A percentile compares a stretch with the other conserved stretches of the same genome.
Evolutionary conservation across 1,140 invertebrate species (phyloP).

Genomic region (Drosophila lini): DNA sequence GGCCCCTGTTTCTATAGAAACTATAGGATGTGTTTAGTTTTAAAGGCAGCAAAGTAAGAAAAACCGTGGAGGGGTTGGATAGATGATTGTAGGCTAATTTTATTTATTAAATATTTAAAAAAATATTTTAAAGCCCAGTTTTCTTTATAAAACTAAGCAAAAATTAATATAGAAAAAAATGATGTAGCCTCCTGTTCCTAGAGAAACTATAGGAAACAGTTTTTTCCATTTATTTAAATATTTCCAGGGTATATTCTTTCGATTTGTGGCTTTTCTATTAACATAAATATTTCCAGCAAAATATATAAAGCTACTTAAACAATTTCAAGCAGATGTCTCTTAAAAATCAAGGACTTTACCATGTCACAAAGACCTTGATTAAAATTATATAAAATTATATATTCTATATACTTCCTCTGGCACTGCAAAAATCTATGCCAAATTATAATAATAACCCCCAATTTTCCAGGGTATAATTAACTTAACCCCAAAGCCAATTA

Average conservation of each 20-base stretch:
- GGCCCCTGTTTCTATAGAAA: no score
- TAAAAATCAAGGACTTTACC: no score
- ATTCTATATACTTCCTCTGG: background rate
- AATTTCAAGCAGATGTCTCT: background rate
- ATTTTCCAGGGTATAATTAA: background rate
- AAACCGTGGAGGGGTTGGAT: no score
- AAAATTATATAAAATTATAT: background rate
- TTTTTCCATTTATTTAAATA: no score
- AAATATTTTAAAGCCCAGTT: no score
- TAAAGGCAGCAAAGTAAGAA: no score
- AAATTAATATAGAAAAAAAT: no score
- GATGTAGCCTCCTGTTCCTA: no score
- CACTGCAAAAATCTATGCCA: background rate
- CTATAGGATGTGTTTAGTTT: no score
- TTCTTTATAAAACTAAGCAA: no score
- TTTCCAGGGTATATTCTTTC: background rate
- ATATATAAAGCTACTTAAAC: background rate
- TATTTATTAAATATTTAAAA: no score
- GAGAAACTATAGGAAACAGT: background rate
- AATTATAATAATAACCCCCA: background rate
- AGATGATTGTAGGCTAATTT: no score
- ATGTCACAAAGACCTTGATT: background rate
- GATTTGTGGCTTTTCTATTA: background rate
- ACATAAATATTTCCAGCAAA: background rate
- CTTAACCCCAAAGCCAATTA: slow-evolving; percentile 51